Evolutionary conservation across 2,888 invertebrate genomes (phyloP), one percentile per base, ranked within the genome.

Genomic region (Steinernema hermaphroditum): DNA sequence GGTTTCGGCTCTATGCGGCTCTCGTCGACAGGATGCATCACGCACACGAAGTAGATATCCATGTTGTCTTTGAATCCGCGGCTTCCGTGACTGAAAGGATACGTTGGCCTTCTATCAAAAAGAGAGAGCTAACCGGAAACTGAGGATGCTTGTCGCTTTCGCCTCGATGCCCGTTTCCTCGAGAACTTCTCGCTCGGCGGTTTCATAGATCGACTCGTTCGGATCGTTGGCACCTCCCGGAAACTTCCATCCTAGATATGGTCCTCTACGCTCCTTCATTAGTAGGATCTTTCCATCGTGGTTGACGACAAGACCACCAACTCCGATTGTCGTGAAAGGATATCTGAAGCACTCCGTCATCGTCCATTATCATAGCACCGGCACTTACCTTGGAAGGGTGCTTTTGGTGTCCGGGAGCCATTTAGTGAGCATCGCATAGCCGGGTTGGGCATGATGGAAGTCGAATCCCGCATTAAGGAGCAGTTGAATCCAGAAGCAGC

Each of bases 271-370:
- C 86, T 96, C 94, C 79, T 91, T 90, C 0, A 96, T 92, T 24
- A 93, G 92, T 70, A 96, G 89, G 71, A 96, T 88, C 88, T 94
- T 91, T 72, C 91, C 90, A 9, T 91, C 89, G 6, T 92, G 90
- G 87, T 94, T 93, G 0, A 93, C 90, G 8, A 95, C 93, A 79
- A 94, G 90, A 6, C 92, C 94, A 41, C 94, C 95, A 6, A 93
- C 93, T 62, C 95, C 94, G 19, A 92, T 84, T 88, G 91, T 89
- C 8, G 93, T 94, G 86, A 94, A 93, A 0, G 93, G 92, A 81
- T 91, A 78, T 32, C 78, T 77, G 29, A 16, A 37, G 37, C 37
- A 37, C 12, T 37, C n/a, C n/a, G n/a, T n/a, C n/a, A n/a, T n/a
- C n/a, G n/a, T n/a, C n/a, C n/a, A n/a, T n/a, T n/a, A n/a, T n/a